Conservation (phyloP, 2,797 vertebrate genomes). For the Falco concolor region DNA sequence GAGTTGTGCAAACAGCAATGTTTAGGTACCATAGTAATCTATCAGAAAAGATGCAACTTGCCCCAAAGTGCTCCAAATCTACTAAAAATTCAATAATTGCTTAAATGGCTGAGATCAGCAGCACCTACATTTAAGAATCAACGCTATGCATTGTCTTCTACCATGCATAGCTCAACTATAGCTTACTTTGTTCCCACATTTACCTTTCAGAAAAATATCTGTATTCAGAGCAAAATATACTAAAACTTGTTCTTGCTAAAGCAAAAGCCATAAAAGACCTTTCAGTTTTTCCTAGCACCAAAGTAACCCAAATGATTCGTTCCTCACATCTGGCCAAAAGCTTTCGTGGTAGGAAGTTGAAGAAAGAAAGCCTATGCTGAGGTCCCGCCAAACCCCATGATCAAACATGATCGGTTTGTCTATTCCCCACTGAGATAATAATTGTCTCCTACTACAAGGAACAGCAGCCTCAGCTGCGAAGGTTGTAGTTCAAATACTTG, state of each 20-base stretch:
- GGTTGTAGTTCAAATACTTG: conserved; percentile 40
- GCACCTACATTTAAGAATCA: not conserved
- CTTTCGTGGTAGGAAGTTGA: not conserved
- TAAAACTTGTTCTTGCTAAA: not conserved
- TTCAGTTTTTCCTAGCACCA: not conserved
- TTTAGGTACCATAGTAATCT: not conserved
- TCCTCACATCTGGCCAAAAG: not conserved
- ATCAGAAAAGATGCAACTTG: not conserved
- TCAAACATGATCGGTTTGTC: not conserved
- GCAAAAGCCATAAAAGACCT: not conserved
- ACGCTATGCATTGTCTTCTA: not conserved
- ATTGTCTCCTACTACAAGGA: not conserved
- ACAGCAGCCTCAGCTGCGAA: conserved; percentile 11
- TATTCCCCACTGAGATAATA: conserved; percentile 22
- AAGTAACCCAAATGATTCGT: not conserved
- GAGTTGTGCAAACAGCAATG: not conserved
- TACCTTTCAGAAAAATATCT: not conserved
- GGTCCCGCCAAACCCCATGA: not conserved
- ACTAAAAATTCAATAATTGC: not conserved
- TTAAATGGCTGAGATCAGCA: not conserved
- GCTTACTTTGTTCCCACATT: not conserved
- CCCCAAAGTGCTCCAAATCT: not conserved
- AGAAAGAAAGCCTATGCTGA: not conserved
- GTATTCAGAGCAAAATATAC: not conserved
- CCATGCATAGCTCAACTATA: not conserved